phyloP scores from a whole-genome alignment of 2,113 vertebrate genomes.

The Alaudala cheleensis region DNA sequence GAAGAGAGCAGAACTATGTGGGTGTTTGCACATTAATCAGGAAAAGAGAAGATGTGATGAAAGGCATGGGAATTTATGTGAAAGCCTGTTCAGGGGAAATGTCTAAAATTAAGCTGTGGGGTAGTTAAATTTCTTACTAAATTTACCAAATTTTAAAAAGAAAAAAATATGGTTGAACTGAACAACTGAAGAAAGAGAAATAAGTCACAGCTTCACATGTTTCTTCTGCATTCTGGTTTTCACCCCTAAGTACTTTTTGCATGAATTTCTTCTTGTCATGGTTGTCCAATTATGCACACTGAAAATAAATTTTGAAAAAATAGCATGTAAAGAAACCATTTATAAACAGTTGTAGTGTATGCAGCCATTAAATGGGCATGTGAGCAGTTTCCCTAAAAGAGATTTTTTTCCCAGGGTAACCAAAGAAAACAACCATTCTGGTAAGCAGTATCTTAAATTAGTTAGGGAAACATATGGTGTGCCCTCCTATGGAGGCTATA shows the following conservation, averaged over 20 bases:
- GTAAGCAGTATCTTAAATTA: constrained; percentile 12
- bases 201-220: background rate
- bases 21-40: background rate
- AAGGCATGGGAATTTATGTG: background rate
- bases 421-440: background rate
- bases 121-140: background rate
- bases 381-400: background rate
- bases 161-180: background rate
- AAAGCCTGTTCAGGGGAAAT: background rate
- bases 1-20: background rate
- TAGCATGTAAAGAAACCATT: background rate
- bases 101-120: background rate
- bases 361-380: background rate
- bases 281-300: background rate
- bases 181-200: background rate
- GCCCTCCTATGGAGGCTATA: background rate
- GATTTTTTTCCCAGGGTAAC: background rate
- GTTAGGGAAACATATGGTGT: constrained; percentile 11
- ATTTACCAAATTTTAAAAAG: background rate
- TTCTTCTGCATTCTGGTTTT: background rate
- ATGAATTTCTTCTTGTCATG: background rate
- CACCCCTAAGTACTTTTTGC: background rate
- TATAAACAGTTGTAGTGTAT: background rate
- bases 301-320: background rate
- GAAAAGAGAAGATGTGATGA: background rate